These are phyloP conservation scores for Alethe castanea DNA, from an alignment of 2,113 vertebrate species.

Conservation along the genomic window DNA sequence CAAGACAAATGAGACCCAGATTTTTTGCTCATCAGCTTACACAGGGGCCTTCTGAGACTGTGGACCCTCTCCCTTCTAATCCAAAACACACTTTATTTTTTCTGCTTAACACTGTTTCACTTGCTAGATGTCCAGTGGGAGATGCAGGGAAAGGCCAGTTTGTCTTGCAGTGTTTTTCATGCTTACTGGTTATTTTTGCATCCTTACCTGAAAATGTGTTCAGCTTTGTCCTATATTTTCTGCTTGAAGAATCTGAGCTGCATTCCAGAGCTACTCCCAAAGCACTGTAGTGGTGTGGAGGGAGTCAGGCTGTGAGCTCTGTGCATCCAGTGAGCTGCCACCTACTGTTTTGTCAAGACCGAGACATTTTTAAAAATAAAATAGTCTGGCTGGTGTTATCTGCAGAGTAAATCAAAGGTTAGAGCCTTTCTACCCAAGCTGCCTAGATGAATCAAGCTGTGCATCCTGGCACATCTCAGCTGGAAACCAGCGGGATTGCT, in stretches of 20 bases:
- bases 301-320: accelerated
- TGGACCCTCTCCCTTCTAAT: neutral
- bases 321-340: neutral
- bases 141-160: neutral
- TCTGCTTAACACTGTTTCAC: neutral
- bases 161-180: neutral
- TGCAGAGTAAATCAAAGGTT: neutral
- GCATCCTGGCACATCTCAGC: neutral
- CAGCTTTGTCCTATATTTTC: neutral
- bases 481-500: neutral
- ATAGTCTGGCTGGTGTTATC: neutral
- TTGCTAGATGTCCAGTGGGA: neutral
- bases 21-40: neutral
- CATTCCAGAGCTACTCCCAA: neutral
- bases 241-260: neutral
- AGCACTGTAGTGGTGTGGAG: neutral
- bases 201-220: neutral
- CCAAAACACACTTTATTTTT: neutral
- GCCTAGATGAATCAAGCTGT: neutral
- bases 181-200: neutral
- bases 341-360: neutral
- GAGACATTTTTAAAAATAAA: neutral
- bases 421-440: neutral
- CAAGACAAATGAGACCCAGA: neutral
- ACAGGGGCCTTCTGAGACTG: neutral